Evolutionary conservation across 2,888 invertebrate species (phyloP).

Genomic region (Callosobruchus maculatus): DNA sequence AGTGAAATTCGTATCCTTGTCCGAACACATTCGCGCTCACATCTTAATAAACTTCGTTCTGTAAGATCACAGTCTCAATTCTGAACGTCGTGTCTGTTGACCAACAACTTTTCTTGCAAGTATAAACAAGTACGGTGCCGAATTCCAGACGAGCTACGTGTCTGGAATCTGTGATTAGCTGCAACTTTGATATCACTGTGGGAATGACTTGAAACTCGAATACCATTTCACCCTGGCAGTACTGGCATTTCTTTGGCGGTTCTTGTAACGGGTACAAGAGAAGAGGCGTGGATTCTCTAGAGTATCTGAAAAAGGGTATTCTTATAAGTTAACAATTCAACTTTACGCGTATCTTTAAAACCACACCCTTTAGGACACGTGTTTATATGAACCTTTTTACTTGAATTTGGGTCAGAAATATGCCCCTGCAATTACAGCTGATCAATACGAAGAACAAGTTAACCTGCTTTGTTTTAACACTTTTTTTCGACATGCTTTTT

Average conservation of each 20-base stretch:
- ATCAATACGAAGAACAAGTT: too few species aligned
- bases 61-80: constrained; percentile 71
- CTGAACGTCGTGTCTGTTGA: constrained; percentile 62
- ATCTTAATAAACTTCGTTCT: constrained; percentile 59
- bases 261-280: constrained; percentile 65
- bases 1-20: not conserved
- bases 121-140: constrained; percentile 81
- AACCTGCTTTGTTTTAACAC: too few species aligned
- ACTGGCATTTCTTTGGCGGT: constrained; percentile 56
- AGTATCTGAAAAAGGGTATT: constrained; percentile 60
- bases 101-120: constrained; percentile 86
- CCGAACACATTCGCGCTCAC: not conserved
- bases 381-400: too few species aligned
- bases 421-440: too few species aligned
- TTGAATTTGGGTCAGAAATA: too few species aligned
- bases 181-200: constrained; percentile 69
- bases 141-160: constrained; percentile 66
- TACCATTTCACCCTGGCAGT: constrained; percentile 68
- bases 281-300: constrained; percentile 64
- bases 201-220: constrained; percentile 86
- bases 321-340: not conserved
- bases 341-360: too few species aligned
- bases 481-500: too few species aligned
- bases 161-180: constrained; percentile 53
- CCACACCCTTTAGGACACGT: too few species aligned